phyloP scores from a whole-genome alignment of 2,888 invertebrate species.

The Stomorhina lunata region DNA sequence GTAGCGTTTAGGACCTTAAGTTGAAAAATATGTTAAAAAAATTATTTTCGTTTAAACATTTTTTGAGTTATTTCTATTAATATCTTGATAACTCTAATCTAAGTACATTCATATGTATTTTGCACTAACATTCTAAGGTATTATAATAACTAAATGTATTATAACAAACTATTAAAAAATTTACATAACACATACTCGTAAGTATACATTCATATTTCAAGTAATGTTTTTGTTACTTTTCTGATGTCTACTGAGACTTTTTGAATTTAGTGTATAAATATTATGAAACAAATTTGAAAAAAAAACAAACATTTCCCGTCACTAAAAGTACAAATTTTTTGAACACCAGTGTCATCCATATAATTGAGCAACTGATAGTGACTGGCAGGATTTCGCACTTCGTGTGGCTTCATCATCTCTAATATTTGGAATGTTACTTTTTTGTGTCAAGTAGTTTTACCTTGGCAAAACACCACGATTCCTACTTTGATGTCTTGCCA shows the following conservation, averaged over 20 bases:
- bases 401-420: constrained; percentile 42
- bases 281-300: constrained; percentile 44
- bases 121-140: no score
- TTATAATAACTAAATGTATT: no score
- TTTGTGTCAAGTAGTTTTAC: constrained; percentile 61
- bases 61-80: no score
- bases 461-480: constrained; percentile 55
- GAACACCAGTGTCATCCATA: constrained; percentile 18
- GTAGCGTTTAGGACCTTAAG: no score
- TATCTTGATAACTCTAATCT: no score
- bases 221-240: no score
- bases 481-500: not conserved
- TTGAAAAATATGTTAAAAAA: no score
- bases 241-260: not conserved
- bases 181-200: no score
- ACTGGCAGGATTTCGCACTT: constrained; percentile 67
- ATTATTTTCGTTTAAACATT: no score
- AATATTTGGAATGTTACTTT: constrained; percentile 59
- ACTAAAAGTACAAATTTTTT: constrained; percentile 17
- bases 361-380: constrained; percentile 57
- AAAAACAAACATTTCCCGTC: constrained; percentile 34
- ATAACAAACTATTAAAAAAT: no score
- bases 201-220: no score
- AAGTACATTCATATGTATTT: no score
- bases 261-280: not conserved